phyloP scores from a whole-genome alignment of 2,888 invertebrate genomes.

The Tetropium fuscum region DNA sequence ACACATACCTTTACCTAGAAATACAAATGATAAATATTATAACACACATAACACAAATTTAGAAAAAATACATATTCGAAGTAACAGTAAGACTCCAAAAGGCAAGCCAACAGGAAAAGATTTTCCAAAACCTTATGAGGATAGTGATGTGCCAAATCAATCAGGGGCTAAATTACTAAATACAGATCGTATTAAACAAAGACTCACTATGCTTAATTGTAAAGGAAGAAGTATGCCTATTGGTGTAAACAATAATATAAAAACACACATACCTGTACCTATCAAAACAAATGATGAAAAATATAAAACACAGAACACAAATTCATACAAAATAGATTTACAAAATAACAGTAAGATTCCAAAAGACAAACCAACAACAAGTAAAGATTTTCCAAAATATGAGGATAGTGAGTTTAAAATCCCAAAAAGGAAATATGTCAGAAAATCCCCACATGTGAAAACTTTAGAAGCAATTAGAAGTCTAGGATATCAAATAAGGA shows the following conservation, averaged over 20 bases:
- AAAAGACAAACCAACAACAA: too few species aligned
- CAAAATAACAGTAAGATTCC: not conserved
- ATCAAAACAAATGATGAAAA: too few species aligned
- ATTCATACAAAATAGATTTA: not conserved
- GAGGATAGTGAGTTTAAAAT: too few species aligned
- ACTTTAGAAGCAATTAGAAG: constrained; percentile 15
- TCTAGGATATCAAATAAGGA: constrained; percentile 30
- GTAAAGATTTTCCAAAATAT: too few species aligned
- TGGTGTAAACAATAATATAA: too few species aligned
- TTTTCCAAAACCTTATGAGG: too few species aligned
- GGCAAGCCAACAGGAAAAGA: too few species aligned
- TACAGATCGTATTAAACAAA: not conserved
- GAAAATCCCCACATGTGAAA: constrained; percentile 11
- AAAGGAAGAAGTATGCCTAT: constrained; percentile 14
- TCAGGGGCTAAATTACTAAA: constrained; percentile 4
- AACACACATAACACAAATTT: not conserved
- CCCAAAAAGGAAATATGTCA: constrained; percentile 21
- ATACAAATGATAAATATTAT: too few species aligned
- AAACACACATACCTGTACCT: too few species aligned
- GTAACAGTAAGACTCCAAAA: not conserved
- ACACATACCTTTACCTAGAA: too few species aligned
- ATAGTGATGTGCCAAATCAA: too few species aligned
- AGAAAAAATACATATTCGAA: not conserved
- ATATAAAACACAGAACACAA: not conserved
- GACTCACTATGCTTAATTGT: too few species aligned